Percentiles rank a stretch among this genome's conserved stretches.
Evolutionary conservation across 2,113 vertebrate species (phyloP).

Genomic region (Oncorhynchus clarkii): DNA sequence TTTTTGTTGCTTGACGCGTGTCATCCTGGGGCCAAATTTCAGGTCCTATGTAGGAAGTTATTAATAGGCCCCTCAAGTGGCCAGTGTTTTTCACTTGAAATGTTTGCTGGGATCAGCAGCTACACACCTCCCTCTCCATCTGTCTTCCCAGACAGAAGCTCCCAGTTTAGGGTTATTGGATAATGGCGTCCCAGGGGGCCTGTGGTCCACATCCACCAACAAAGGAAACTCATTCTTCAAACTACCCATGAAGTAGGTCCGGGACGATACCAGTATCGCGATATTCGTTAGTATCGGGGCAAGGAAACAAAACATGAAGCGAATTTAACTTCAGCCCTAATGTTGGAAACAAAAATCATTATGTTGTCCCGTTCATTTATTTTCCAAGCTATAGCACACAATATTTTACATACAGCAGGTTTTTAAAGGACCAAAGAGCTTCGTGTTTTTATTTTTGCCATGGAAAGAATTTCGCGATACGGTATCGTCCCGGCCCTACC

Average conservation of each 20-base stretch:
- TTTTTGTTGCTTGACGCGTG: background rate
- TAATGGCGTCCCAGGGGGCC: constrained; percentile 43
- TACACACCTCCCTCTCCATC: constrained; percentile 22
- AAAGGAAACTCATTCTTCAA: constrained; percentile 3
- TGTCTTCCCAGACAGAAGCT: constrained; percentile 22
- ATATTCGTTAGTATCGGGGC: too few relatives aligned
- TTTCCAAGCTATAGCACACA: too few relatives aligned
- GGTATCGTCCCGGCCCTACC: background rate
- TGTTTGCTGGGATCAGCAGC: constrained; percentile 11
- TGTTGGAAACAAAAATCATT: too few relatives aligned
- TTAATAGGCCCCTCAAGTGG: constrained; percentile 49
- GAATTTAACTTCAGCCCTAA: too few relatives aligned
- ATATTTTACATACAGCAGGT: too few relatives aligned
- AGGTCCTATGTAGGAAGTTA: constrained; percentile 45
- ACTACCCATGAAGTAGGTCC: background rate
- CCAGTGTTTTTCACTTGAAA: constrained; percentile 15
- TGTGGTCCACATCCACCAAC: background rate
- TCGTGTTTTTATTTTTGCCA: too few relatives aligned
- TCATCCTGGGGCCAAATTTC: constrained; percentile 34
- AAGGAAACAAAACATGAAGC: too few relatives aligned
- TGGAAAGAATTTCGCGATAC: too few relatives aligned
- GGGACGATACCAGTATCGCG: too few relatives aligned
- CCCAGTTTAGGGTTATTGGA: constrained; percentile 1
- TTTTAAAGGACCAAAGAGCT: too few relatives aligned
- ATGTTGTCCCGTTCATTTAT: too few relatives aligned